Conservation (phyloP, 2,888 invertebrate species). For the Calephelis perditalis region DNA sequence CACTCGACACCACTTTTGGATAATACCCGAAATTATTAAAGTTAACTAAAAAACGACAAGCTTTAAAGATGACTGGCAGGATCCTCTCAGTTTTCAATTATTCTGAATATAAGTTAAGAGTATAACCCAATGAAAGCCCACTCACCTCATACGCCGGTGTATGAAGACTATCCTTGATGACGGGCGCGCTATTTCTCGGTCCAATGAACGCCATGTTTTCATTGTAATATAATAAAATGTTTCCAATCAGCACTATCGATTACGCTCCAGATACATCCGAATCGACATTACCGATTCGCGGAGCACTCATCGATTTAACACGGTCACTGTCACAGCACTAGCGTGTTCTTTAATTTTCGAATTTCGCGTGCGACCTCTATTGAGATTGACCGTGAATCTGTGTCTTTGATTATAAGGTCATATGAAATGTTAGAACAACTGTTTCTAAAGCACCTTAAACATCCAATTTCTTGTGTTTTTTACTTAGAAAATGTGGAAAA, state of each 20-base stretch:
- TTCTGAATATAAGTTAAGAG: too few relatives aligned
- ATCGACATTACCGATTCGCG: conserved; percentile 6
- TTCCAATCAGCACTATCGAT: conserved; percentile 21
- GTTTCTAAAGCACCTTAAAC: too few relatives aligned
- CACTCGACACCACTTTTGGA: too few relatives aligned
- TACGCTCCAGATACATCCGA: conserved; percentile 16
- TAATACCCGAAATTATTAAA: too few relatives aligned
- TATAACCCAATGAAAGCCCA: neutral
- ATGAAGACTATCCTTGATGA: conserved; percentile 82
- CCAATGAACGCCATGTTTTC: conserved; percentile 73
- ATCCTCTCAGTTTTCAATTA: too few relatives aligned
- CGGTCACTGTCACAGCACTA: conserved; percentile 17
- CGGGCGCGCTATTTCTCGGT: conserved; percentile 81
- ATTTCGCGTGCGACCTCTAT: conserved; percentile 9
- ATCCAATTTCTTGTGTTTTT: too few relatives aligned
- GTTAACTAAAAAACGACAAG: too few relatives aligned
- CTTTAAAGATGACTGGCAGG: too few relatives aligned
- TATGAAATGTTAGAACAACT: neutral
- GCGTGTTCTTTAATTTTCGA: conserved; percentile 5
- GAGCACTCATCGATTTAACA: conserved; percentile 8
- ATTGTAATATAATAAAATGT: conserved; percentile 48
- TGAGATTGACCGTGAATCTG: conserved; percentile 6
- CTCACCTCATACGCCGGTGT: conserved; percentile 83
- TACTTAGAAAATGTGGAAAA: too few relatives aligned
- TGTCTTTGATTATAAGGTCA: conserved; percentile 3